Evolutionary conservation across 1,140 invertebrate genomes (phyloP), one percentile per base, ranked within the genome.

Genomic region (Apocrypta bakeri): DNA sequence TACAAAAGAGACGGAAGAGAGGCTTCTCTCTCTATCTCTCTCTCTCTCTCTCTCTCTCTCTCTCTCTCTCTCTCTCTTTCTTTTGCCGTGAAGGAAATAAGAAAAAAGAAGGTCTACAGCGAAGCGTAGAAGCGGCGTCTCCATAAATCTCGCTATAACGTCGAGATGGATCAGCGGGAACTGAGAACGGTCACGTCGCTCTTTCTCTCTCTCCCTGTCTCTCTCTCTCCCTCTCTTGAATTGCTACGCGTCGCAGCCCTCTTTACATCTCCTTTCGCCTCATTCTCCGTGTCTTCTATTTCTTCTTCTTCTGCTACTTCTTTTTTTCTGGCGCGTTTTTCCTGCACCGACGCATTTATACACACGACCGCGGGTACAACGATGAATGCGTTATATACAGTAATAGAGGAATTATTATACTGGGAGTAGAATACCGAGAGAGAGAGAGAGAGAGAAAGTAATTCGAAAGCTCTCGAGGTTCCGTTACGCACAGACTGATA

Each of bases 101-200:
- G 37, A 48, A 37, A 2, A 27, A 8, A 27, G 24, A 25, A 72
- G 24, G 29, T 14, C 31, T 11, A 12, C 63, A 66, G 40, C 69
- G 69, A 33, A 17, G 68, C 31, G 29, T 7, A 80, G 71, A 86
- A 80, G 87, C 86, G 85, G 86, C 87, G 87, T 91, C 90, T 91
- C 88, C 90, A 92, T 92, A 92, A 92, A 92, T 92, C 90, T 91
- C 88, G 88, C 88, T 90, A 89, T 91, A 91, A 89, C 89, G 89
- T 90, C 87, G 85, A 90, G 90, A 90, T 89, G 90, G 90, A 91
- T 92, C 90, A 90, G 88, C 85, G 84, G 88, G 88, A 82, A 82
- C 81, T 76, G 64, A 77, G 66, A 90, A 89, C 88, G 87, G 90
- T 87, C 88, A 89, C 87, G 88, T 91, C 87, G 48, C 48, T 56